Base-by-base conservation (phyloP, 1,140 invertebrate genomes). In the Aphidius gifuensis region DNA sequence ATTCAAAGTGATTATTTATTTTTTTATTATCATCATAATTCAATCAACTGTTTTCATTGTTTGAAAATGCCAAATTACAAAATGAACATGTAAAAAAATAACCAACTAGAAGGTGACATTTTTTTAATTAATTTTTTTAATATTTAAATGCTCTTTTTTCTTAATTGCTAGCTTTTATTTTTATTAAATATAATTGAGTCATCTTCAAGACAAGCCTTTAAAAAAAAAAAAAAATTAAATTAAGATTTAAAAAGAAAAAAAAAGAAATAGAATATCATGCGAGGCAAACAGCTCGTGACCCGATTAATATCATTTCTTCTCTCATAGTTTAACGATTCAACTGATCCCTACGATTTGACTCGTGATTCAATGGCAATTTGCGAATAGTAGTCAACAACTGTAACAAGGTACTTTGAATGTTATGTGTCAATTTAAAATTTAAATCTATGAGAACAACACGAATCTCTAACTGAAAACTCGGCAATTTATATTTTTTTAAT, bases 361-460 rank as follows among this genome's bases (percentile, higher is more conserved):
- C 43, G 7, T 44, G 40, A 40, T 16, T 44, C 21, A 9, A 42
- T 40, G 43, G 53, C 53, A 55, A 55, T 55, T 55, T 21, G 53
- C 16, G 53, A 55, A 43, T 40, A 43, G 40, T 16, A 32, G 39
- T 39, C 4, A 39, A n/a, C n/a, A 39, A n/a, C 39, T n/a, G 43
- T 55, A 55, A 55, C 53, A 40, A 55, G 53, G 40, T 55, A 55
- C 53, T 55, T 47, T 6, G 48, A 16, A 6, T 21, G 8, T 51
- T 39, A 11, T 7, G 21, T 53, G 38, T 53, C 39, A 9, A 48
- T 62, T 62, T 62, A 16, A 62, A 62, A 57, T 56, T 62, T 56
- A 62, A 57, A 62, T 62, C 39, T 21, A 47, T 58, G 56, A 32
- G 53, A 55, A 49, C 7, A 21, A 6, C 47, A 21, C 16, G 47